Percentiles rank a stretch among this genome's conserved stretches.
phyloP scores from a whole-genome alignment of 2,113 vertebrate species.

The Calidris pugnax region DNA sequence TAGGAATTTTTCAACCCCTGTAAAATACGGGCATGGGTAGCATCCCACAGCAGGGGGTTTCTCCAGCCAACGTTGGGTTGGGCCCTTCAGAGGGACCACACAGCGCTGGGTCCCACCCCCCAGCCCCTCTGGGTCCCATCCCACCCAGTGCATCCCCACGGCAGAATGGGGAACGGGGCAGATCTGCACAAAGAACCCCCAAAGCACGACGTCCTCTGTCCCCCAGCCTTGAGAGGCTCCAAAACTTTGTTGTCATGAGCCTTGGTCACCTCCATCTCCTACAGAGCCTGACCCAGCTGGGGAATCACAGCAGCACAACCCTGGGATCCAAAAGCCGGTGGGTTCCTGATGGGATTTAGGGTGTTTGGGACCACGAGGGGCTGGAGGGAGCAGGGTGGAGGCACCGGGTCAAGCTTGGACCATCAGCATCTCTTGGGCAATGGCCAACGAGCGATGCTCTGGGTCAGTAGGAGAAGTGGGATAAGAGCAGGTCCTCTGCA shows the following conservation, averaged over 20 bases:
- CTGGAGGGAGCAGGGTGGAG: not conserved
- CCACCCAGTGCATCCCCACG: accelerated
- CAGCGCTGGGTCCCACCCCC: accelerated
- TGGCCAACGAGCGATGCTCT: accelerated
- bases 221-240: not conserved
- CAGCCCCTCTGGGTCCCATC: not conserved
- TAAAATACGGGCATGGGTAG: accelerated
- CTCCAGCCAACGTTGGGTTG: accelerated
- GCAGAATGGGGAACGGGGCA: not conserved
- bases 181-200: not conserved
- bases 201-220: not conserved
- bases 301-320: accelerated
- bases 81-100: not conserved
- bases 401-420: not conserved
- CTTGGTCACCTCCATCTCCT: not conserved
- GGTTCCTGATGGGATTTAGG: not conserved
- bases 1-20: not conserved
- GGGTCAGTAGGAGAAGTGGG: not conserved
- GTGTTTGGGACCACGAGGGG: not conserved
- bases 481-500: not conserved
- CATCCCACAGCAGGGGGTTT: not conserved
- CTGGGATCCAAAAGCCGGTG: accelerated
- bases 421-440: not conserved
- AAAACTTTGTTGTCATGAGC: not conserved
- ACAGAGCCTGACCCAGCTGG: not conserved